Conservation (phyloP, 1,140 invertebrate species). For the Saccostrea glomerata region DNA sequence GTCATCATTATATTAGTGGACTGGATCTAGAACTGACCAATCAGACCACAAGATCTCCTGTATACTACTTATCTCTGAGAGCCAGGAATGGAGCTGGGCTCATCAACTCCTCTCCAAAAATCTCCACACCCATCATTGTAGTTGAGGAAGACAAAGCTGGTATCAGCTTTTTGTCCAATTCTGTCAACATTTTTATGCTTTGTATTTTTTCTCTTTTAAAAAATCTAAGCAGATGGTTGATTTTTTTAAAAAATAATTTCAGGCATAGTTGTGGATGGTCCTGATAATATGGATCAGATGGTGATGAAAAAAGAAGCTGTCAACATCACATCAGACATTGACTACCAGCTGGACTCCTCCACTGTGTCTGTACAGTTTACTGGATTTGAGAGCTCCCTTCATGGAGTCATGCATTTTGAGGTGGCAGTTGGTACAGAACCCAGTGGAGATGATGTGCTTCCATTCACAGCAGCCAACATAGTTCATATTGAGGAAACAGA, state of each 20-base stretch:
- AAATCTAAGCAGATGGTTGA: neutral
- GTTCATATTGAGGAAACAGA: slow-evolving; percentile 56
- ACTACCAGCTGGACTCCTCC: slow-evolving; percentile 59
- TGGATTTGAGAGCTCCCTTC: slow-evolving; percentile 60
- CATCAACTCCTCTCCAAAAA: slow-evolving; percentile 42
- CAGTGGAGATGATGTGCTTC: slow-evolving; percentile 63
- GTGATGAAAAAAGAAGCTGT: neutral
- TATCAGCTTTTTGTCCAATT: slow-evolving; percentile 10
- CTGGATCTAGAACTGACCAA: slow-evolving; percentile 42
- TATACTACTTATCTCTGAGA: slow-evolving; percentile 65
- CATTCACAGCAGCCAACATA: slow-evolving; percentile 56
- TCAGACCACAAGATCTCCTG: slow-evolving; percentile 36
- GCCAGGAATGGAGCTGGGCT: slow-evolving; percentile 55
- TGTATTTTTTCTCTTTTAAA: neutral
- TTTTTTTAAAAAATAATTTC: neutral
- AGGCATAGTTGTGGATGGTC: slow-evolving; percentile 63
- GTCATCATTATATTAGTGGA: slow-evolving; percentile 52
- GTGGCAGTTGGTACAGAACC: slow-evolving; percentile 67
- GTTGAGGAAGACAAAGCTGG: slow-evolving; percentile 63
- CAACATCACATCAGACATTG: slow-evolving; percentile 49
- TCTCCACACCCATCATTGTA: slow-evolving; percentile 59
- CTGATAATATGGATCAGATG: slow-evolving; percentile 41
- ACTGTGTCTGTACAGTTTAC: slow-evolving; percentile 63
- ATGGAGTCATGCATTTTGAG: slow-evolving; percentile 63
- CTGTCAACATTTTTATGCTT: too few species aligned